Base-by-base conservation (phyloP, 2,888 invertebrate genomes). In the Gnatocerus cornutus region DNA sequence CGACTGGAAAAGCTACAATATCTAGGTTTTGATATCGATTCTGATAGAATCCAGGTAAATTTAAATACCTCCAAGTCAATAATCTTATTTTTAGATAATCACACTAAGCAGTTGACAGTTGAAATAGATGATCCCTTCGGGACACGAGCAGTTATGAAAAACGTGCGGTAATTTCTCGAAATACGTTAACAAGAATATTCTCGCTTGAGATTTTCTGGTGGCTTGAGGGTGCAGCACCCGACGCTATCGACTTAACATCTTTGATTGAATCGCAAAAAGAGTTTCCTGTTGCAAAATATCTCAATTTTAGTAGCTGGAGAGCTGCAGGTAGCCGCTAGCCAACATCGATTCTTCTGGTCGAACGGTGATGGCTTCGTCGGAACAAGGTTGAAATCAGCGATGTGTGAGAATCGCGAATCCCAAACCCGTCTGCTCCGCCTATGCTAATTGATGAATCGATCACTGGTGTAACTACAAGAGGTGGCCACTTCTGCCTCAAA, bases 181-280 rank as follows among this genome's bases (percentile, higher is more conserved):
- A 37, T 53, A 55, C 65, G 69, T 68, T 73, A 73, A 73, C 73
- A 71, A 73, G 69, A 72, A 69, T 71, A 70, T 71, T 72, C 63
- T 56, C 71, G 53, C 55, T 59, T 43, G 65, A 72, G 73, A 72
- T 72, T 74, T 72, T 74, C 74, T 71, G 66, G 63, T 74, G 52
- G 73, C 65, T 55, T 55, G 59, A 33, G 61, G 65, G 59, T 43
- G 65, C 59, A 52, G 52, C 43, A 41, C 37, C 50, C 62, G 37
- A 21, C 50, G 62, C 62, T 63, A 63, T 63, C 63, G 63, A 65
- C 65, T 71, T 71, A 68, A 41, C 59, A 63, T 55, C 62, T 58
- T 30, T 69, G 70, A 70, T 70, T 70, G 66, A 70, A 70, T 70
- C 53, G 27, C 41, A 41, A 37, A 58, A 66, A 66, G 41, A 46